These are phyloP conservation scores for Pegea sp. DNA, from an alignment of 23 tunicate species.

Conservation along the genomic window DNA sequence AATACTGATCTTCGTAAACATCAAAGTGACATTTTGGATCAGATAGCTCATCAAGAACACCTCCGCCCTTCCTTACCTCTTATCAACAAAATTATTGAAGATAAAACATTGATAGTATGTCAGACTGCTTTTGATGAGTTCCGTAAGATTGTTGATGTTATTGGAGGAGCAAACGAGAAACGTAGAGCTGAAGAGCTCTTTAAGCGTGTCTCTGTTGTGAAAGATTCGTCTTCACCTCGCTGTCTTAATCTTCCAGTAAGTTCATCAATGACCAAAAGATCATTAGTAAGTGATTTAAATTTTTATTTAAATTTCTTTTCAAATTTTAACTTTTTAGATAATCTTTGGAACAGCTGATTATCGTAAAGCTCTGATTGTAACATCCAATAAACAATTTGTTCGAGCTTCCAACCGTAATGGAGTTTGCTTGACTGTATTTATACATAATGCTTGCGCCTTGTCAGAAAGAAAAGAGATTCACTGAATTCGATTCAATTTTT, in stretches of 20 bases:
- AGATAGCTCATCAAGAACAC: no score
- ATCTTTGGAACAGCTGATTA: conserved; percentile 81
- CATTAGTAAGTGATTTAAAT: conserved; percentile 17
- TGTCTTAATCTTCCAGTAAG: conserved; percentile 11
- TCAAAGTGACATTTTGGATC: no score
- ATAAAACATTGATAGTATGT: conserved; percentile 36
- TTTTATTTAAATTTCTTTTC: neutral
- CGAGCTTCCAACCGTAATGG: conserved; percentile 72
- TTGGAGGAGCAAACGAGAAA: conserved; percentile 60
- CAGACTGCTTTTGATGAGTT: conserved; percentile 39
- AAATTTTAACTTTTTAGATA: conserved; percentile 5
- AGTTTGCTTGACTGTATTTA: conserved; percentile 33
- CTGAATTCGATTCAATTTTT: neutral
- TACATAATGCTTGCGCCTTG: conserved; percentile 72
- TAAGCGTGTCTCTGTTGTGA: conserved; percentile 16
- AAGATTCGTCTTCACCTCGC: conserved; percentile 31
- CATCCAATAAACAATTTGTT: conserved; percentile 65
- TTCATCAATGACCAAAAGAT: conserved; percentile 12
- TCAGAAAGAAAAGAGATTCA: conserved; percentile 49
- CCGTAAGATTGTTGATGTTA: conserved; percentile 27
- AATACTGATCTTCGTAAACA: no score
- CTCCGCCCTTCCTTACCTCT: no score
- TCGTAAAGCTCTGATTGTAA: conserved; percentile 47
- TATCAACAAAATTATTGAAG: conserved; percentile 21
- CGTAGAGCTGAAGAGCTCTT: conserved; percentile 30